These are phyloP conservation scores for Aphaenogaster ashmeadi DNA, from an alignment of 1,140 invertebrate species.

Conservation along the genomic window DNA sequence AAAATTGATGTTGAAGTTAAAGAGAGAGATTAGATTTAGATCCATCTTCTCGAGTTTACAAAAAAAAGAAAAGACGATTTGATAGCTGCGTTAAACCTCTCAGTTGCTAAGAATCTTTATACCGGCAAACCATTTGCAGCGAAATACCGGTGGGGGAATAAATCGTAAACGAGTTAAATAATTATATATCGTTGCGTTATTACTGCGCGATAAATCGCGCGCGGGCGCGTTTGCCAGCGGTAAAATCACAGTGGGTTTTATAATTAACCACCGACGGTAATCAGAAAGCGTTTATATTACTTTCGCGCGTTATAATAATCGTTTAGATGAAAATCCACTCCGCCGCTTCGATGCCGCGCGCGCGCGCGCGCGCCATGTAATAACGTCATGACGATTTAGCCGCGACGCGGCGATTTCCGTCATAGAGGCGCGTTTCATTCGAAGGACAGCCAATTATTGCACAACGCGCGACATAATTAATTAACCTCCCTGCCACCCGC, in stretches of 20 bases:
- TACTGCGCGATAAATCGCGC: constrained; percentile 32
- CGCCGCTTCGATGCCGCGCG: background rate
- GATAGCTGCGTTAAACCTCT: background rate
- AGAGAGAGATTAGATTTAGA: background rate
- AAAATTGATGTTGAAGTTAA: background rate
- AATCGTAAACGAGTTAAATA: constrained; percentile 38
- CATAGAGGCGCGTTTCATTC: constrained; percentile 12
- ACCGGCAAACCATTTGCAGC: background rate
- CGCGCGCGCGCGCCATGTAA: background rate
- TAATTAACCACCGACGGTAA: constrained; percentile 43
- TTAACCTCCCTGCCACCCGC: constrained; percentile 8
- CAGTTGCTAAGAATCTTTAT: background rate
- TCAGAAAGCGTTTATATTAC: constrained; percentile 38
- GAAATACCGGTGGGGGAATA: background rate
- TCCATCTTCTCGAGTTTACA: background rate
- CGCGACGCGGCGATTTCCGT: constrained; percentile 33
- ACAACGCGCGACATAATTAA: constrained; percentile 55
- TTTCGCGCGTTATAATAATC: constrained; percentile 50
- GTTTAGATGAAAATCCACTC: constrained; percentile 39
- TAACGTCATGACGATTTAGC: constrained; percentile 44
- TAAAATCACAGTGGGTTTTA: constrained; percentile 41
- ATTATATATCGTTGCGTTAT: constrained; percentile 18
- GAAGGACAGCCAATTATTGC: constrained; percentile 56
- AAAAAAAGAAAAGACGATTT: background rate
- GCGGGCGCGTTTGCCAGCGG: background rate